Conservation (phyloP, 2,888 invertebrate species). For the Xanthia togata region DNA sequence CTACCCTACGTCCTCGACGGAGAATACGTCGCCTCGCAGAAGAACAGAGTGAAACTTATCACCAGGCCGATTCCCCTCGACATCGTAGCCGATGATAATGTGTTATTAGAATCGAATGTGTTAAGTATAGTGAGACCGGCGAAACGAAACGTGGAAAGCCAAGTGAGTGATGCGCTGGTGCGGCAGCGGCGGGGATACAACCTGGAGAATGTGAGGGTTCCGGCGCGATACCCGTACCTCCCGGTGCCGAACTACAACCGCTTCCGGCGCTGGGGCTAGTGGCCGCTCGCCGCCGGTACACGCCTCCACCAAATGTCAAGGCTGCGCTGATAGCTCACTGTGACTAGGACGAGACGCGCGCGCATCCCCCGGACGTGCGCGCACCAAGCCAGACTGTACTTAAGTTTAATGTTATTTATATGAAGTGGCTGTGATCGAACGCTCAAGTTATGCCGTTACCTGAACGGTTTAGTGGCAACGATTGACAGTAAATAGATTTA, state of each 20-base stretch:
- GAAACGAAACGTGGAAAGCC: slow-evolving; percentile 72
- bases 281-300: slow-evolving; percentile 72
- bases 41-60: slow-evolving; percentile 84
- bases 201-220: slow-evolving; percentile 88
- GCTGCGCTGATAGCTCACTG: slow-evolving; percentile 77
- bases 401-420: slow-evolving; percentile 79
- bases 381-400: slow-evolving; percentile 75
- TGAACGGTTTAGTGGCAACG: slow-evolving; percentile 76
- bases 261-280: slow-evolving; percentile 88
- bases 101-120: slow-evolving; percentile 86
- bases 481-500: slow-evolving; percentile 76
- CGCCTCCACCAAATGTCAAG: slow-evolving; percentile 84
- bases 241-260: slow-evolving; percentile 85
- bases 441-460: slow-evolving; percentile 78
- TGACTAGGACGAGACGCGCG: slow-evolving; percentile 67
- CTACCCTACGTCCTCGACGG: slow-evolving; percentile 80
- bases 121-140: slow-evolving; percentile 82
- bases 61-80: slow-evolving; percentile 84
- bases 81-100: slow-evolving; percentile 82
- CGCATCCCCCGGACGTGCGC: slow-evolving; percentile 73
- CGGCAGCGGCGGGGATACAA: slow-evolving; percentile 87
- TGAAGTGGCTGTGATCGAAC: slow-evolving; percentile 88
- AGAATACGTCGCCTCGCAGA: slow-evolving; percentile 79
- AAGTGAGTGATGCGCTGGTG: slow-evolving; percentile 77
- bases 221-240: slow-evolving; percentile 87